Conservation (phyloP, 1,140 invertebrate species). For the Archivesica marissinica region DNA sequence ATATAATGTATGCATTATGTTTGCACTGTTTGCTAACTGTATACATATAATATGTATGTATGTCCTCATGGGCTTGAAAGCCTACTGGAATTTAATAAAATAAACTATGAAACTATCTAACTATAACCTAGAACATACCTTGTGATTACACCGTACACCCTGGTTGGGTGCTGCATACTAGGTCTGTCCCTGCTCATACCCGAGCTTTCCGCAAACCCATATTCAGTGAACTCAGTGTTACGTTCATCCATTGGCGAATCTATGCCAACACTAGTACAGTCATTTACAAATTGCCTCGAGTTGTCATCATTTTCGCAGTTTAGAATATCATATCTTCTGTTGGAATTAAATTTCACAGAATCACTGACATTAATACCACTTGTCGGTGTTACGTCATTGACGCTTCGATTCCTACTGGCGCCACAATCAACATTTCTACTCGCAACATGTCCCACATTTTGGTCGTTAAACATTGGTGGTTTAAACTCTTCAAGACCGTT, state of each 20-base stretch:
- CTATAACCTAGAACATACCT: conserved; percentile 43
- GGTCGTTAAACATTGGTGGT: background rate
- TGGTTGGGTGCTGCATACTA: conserved; percentile 50
- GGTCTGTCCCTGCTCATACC: conserved; percentile 18
- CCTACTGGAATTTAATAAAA: no score
- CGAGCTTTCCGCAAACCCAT: background rate
- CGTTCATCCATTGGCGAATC: no score
- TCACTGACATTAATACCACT: background rate
- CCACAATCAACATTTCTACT: no score
- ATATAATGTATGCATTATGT: no score
- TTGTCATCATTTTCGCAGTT: background rate
- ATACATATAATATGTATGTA: no score
- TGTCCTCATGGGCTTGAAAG: no score
- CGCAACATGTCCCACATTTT: background rate
- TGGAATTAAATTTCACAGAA: background rate
- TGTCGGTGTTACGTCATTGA: background rate
- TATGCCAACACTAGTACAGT: background rate
- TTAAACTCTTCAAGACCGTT: background rate
- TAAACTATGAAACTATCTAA: no score
- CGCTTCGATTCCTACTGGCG: no score
- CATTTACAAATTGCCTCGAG: no score
- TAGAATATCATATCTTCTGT: background rate
- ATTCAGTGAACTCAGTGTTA: background rate
- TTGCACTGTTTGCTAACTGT: no score
- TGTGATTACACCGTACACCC: conserved; percentile 48